Evolutionary conservation across 2,113 vertebrate genomes (phyloP).

Genomic region (Pungitius pungitius): DNA sequence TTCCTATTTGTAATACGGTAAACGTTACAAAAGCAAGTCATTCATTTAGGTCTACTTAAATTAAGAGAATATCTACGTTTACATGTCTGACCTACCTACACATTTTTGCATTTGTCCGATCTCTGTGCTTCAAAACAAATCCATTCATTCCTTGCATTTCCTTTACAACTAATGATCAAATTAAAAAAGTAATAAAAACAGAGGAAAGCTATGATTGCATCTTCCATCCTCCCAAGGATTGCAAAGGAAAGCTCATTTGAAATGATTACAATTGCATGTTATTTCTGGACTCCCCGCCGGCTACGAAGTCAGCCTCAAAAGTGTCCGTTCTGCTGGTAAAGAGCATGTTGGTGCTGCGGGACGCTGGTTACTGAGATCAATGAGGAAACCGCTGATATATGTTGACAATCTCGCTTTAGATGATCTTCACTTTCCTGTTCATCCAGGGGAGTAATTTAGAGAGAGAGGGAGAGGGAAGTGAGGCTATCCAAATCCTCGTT

Average conservation of each 20-base stretch:
- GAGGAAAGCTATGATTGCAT: slow-evolving; percentile 4
- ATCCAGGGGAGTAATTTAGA: slow-evolving; percentile 19
- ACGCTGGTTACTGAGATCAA: slow-evolving; percentile 22
- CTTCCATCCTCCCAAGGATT: slow-evolving; percentile 15
- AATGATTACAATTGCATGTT: slow-evolving; percentile 18
- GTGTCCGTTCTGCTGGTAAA: slow-evolving; percentile 7
- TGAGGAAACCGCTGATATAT: slow-evolving; percentile 36
- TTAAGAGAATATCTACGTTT: not conserved
- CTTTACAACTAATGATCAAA: not conserved
- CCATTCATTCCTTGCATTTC: not conserved
- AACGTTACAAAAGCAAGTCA: not conserved
- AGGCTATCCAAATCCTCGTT: slow-evolving; percentile 29
- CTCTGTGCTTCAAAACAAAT: slow-evolving; percentile 8
- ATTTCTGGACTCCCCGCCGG: not conserved
- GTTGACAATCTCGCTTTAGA: slow-evolving; percentile 46
- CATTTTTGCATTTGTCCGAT: not conserved
- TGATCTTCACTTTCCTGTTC: slow-evolving; percentile 34
- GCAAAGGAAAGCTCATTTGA: slow-evolving; percentile 36
- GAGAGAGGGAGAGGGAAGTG: not conserved
- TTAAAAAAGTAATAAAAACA: not conserved
- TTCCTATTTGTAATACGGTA: not conserved
- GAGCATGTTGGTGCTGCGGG: slow-evolving; percentile 24
- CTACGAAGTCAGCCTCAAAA: slow-evolving; percentile 19
- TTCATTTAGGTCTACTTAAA: not conserved
- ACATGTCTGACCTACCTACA: not conserved